Evolutionary conservation across 1,140 invertebrate species (phyloP).

Genomic region (Cheumatopsyche charites): DNA sequence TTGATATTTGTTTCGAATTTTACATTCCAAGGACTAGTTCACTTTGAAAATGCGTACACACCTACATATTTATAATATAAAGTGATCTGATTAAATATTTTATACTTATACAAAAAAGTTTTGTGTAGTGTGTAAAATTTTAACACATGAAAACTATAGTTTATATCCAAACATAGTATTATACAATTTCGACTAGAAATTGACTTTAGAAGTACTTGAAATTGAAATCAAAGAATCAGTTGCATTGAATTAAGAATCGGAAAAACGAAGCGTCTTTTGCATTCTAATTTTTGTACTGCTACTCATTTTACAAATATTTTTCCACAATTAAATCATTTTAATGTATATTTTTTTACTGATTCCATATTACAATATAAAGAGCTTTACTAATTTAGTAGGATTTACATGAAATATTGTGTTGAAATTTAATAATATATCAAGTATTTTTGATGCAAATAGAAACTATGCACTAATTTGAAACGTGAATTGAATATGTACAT

Average conservation of each 20-base stretch:
- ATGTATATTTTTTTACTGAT: too few species aligned
- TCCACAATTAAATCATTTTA: not conserved
- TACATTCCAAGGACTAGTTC: too few species aligned
- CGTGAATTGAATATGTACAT: not conserved
- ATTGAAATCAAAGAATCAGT: slow-evolving; percentile 35
- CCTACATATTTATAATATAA: too few species aligned
- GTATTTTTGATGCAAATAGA: not conserved
- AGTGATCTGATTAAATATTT: too few species aligned
- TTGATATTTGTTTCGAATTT: slow-evolving; percentile 19
- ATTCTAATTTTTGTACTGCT: slow-evolving; percentile 15
- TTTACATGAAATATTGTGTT: too few species aligned
- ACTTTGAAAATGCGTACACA: too few species aligned
- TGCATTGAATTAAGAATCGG: slow-evolving; percentile 43
- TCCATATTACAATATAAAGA: too few species aligned
- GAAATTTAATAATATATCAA: too few species aligned
- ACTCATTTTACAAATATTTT: not conserved
- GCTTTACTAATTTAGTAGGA: too few species aligned
- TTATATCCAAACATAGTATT: too few species aligned
- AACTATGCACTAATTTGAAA: not conserved
- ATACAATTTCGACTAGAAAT: not conserved
- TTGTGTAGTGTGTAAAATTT: too few species aligned
- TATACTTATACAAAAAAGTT: too few species aligned
- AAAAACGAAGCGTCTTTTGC: slow-evolving; percentile 35
- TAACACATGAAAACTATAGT: slow-evolving; percentile 23
- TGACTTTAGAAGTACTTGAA: slow-evolving; percentile 21